Base-by-base conservation (phyloP, 2,888 invertebrate species). In the Chymomyza fuscimana region DNA sequence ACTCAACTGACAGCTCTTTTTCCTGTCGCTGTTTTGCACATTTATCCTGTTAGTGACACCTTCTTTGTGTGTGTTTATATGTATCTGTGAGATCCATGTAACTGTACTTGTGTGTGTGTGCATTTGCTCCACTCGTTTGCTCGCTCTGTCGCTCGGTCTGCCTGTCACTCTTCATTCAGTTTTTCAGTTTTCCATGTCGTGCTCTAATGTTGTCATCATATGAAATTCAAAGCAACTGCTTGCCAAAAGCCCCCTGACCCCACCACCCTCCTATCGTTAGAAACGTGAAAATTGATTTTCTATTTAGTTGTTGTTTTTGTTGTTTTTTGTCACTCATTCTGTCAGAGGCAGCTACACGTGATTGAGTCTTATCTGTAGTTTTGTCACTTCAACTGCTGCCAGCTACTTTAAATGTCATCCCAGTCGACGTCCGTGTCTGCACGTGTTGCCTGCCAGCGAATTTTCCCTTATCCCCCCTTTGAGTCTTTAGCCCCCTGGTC, bases 41-140 rank as follows among this genome's bases (percentile, higher is more conserved):
- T 88, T 84, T 84, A 88, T 84, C 86, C 84, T 87, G 84, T 80
- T 84, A 87, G 88, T 87, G 84, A 84, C 84, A 84, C 87, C 87
- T 84, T 82, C 88, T 82, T 84, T 88, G 87, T 88, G 70, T 75
- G 66, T 80, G 63, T 25, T 25, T 25, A 25, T 80, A 72, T 80
- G 78, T 79, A 72, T 70, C 36, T 62, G 19, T 52, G 32, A 32
- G 32, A 7, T 32, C 32, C 2, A 32, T 32, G 32, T 32, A 32
- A 32, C 25, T 25, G 25, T 25, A 25, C 32, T 32, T 32, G 32
- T 32, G 32, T 32, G 32, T 32, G 2, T 32, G 32, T 32, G 32
- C 29, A 29, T n/a, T 54, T 51, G 52, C 64, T 52, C 46, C 63
- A 51, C 22, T 65, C 58, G 40, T 59, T 67, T 29, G 65, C 51